Evolutionary conservation across 2,888 invertebrate genomes (phyloP), one percentile per base, ranked within the genome.

Genomic region (Diloba caeruleocephala): DNA sequence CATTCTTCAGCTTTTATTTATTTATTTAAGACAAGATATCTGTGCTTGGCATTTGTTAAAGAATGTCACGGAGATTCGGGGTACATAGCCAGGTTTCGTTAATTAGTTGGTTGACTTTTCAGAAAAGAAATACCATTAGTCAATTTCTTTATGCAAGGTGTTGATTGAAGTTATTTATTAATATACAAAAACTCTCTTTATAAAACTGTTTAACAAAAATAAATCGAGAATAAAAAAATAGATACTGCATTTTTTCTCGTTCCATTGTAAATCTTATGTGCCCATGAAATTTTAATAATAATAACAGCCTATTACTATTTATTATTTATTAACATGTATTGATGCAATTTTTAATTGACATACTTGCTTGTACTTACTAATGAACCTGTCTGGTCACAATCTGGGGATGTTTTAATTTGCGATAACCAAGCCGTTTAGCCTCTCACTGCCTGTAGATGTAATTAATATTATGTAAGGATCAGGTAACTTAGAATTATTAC

Each of bases 1-100:
- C 61, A 46, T 49, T 68, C 73, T 76, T 79, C 72, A 75, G 78
- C 82, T 85, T 77, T 79, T 85, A 84, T 86, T 90, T 89, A 90
- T 90, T 90, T 87, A 88, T 79, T 81, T 76, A 74, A 62, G 60
- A 61, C 41, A 57, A 43, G 1, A 4, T 21, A 21, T 55, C 63
- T 59, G n/a, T 58, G 52, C 57, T 54, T 38, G 56, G 44, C 57
- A 55, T 50, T 53, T 44, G 19, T 31, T 10, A 12, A 17, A 26
- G 46, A 48, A 54, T 56, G 48, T 61, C 33, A 36, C 34, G 36
- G 2, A 62, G 56, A 62, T 59, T 36, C 34, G 53, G 41, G 51
- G 49, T 42, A 64, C 26, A 13, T 55, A 49, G 71, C 66, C 72
- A 63, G 66, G 50, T 58, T 41, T 34, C 32, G 12, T 57, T 58